Base-by-base conservation (phyloP, 1,140 invertebrate species). In the Thaumetopoea pityocampa region DNA sequence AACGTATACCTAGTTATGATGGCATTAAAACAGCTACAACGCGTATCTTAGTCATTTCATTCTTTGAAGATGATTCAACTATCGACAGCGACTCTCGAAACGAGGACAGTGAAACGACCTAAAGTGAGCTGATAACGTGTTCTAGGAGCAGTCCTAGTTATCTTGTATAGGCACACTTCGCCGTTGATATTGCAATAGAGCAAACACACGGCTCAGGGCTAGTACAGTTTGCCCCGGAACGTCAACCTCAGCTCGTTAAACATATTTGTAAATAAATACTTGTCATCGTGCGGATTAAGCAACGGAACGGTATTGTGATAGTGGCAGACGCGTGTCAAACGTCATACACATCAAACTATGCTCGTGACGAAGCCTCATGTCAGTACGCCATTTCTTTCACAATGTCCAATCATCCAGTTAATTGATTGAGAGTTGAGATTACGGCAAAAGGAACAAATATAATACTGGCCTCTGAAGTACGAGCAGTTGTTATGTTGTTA, bases 41-140 rank as follows among this genome's bases (percentile, higher is more conserved):
- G 29, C 11, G 16, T 12, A 6, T 2, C 9, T 6, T 8, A 14
- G 11, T 29, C 18, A 22, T n/a, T 17, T 20, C 15, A 23, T 32
- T 29, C 19, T 45, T 37, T 14, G 8, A 33, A 48, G 34, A 50
- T 58, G 46, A 52, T 48, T 57, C 50, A 53, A 53, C 35, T 51
- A 46, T 42, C 10, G 33, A 27, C 27, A 46, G 22, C n/a, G 37
- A 49, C 45, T 53, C 29, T 33, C 37, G 54, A 71, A 74, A 72
- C 34, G 62, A 63, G 73, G 63, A 56, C 51, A 35, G 50, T 62
- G 70, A 74, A 67, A 72, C 64, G 70, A 77, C 74, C 71, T 67
- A 62, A 73, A 33, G 34, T 52, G 58, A 59, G 58, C 58, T 65
- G 71, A 80, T 80, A 77, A 80, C 50, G 51, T 16, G 47, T 59